Conservation (phyloP, 1,140 invertebrate species). For the Pinna nobilis region DNA sequence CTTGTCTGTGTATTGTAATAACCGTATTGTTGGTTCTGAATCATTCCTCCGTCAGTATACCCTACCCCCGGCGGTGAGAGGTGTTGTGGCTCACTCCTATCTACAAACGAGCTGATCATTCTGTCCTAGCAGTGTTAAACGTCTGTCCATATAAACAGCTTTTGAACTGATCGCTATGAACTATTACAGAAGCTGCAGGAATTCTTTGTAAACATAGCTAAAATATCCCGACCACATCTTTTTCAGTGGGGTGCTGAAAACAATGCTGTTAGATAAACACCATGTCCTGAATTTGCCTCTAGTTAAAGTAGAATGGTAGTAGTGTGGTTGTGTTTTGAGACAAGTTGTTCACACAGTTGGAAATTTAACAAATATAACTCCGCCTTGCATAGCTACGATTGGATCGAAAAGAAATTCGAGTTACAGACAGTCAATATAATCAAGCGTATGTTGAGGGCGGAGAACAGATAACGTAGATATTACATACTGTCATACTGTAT, state of each 20-base stretch:
- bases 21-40: slow-evolving; percentile 67
- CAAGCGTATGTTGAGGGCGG: no score
- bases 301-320: slow-evolving; percentile 13
- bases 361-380: slow-evolving; percentile 18
- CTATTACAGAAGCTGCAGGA: neutral
- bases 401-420: no score
- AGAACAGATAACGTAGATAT: no score
- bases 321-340: slow-evolving; percentile 16
- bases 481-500: no score
- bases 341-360: slow-evolving; percentile 15
- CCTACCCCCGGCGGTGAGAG: slow-evolving; percentile 39
- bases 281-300: neutral
- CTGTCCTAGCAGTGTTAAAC: neutral
- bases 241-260: slow-evolving; percentile 7
- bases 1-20: slow-evolving; percentile 76
- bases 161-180: neutral
- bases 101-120: slow-evolving; percentile 42
- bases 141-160: neutral
- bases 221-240: slow-evolving; percentile 16
- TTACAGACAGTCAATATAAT: no score
- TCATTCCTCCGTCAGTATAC: slow-evolving; percentile 38
- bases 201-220: neutral
- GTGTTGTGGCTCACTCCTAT: slow-evolving; percentile 40
- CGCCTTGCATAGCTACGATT: no score
- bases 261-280: slow-evolving; percentile 5